These are phyloP conservation scores for Rynchops niger DNA, from an alignment of 2,113 vertebrate species.

Conservation along the genomic window DNA sequence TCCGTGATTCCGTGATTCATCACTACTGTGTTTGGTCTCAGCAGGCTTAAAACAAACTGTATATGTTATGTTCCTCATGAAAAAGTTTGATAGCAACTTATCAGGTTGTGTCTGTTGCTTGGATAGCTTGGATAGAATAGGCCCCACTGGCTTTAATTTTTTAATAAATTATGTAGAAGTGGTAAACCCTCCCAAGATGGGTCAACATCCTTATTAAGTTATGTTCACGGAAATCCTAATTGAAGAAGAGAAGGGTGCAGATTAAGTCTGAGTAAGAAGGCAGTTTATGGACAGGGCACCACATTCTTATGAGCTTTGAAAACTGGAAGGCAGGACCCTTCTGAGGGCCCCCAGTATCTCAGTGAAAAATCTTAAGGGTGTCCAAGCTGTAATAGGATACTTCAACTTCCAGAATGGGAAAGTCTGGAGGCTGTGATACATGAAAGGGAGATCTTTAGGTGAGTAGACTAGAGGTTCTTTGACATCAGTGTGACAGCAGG, in stretches of 20 bases:
- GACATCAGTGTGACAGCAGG: background rate
- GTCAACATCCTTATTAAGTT: background rate
- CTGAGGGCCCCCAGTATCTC: background rate
- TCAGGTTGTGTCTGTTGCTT: background rate
- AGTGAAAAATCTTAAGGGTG: background rate
- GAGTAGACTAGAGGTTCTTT: background rate
- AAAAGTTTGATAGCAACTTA: background rate
- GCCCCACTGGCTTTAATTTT: too few relatives aligned
- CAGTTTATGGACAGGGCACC: too few relatives aligned
- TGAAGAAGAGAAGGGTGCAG: too few relatives aligned
- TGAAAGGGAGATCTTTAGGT: background rate
- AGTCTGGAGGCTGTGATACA: background rate
- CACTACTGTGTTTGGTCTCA: background rate
- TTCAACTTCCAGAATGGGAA: background rate
- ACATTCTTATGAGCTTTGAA: too few relatives aligned
- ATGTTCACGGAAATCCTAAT: too few relatives aligned
- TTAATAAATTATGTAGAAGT: background rate
- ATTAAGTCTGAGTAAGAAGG: too few relatives aligned
- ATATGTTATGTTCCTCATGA: background rate
- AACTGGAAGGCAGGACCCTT: too few relatives aligned
- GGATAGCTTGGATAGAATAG: background rate
- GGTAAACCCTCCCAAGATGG: background rate
- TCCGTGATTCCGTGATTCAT: too few relatives aligned
- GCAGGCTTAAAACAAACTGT: background rate
- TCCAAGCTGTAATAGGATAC: background rate